phyloP scores from a whole-genome alignment of 1,140 invertebrate genomes.

The Dendroctonus ponderosae region DNA sequence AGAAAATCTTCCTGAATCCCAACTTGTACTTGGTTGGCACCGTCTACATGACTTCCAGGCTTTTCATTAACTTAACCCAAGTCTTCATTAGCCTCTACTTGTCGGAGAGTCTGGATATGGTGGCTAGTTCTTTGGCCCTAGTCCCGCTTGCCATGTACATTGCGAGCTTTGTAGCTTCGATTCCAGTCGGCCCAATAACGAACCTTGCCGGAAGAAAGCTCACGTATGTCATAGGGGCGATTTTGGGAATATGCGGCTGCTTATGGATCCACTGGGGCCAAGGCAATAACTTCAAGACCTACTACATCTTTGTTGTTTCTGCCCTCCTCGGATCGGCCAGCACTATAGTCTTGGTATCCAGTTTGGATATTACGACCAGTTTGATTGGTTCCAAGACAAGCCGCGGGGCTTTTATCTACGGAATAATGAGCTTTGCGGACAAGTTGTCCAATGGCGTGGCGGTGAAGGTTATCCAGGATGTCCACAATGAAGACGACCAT shows the following conservation, averaged over 20 bases:
- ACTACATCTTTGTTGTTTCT: conserved; percentile 73
- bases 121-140: conserved; percentile 76
- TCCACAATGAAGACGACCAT: conserved; percentile 49
- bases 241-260: conserved; percentile 64
- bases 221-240: conserved; percentile 64
- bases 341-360: conserved; percentile 86
- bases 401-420: conserved; percentile 92
- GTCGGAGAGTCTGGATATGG: conserved; percentile 72
- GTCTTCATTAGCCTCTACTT: conserved; percentile 89
- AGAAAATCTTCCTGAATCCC: conserved; percentile 38
- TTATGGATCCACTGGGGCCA: conserved; percentile 68
- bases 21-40: conserved; percentile 61
- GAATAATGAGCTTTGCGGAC: conserved; percentile 92
- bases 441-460: conserved; percentile 87
- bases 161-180: conserved; percentile 77
- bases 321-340: conserved; percentile 77
- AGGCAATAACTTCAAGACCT: conserved; percentile 57
- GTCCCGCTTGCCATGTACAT: conserved; percentile 85
- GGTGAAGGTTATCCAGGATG: conserved; percentile 75
- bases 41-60: conserved; percentile 85
- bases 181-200: conserved; percentile 69
- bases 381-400: conserved; percentile 83
- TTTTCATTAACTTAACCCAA: conserved; percentile 89
- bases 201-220: conserved; percentile 44
- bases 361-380: conserved; percentile 85